Conservation (phyloP, 2,797 vertebrate genomes). For the Danio aesculapii region DNA sequence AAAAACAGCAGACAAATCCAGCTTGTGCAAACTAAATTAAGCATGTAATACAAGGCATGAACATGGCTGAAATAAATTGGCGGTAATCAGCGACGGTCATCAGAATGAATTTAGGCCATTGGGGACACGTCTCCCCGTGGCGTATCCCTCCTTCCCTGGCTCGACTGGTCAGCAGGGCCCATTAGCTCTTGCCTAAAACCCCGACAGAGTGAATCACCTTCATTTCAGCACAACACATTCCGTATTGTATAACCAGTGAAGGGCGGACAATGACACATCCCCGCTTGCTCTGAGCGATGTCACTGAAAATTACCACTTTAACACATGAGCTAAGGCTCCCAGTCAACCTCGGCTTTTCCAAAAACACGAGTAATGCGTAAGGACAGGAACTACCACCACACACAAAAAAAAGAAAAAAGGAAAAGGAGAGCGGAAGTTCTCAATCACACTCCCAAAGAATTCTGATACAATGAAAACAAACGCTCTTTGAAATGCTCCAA, state of each 20-base stretch:
- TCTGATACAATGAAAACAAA: slow-evolving; percentile 11
- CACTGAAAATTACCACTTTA: slow-evolving; percentile 75
- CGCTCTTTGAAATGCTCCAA: background rate
- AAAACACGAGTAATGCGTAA: slow-evolving; percentile 69
- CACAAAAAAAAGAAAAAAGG: slow-evolving; percentile 33
- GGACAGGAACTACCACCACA: slow-evolving; percentile 64
- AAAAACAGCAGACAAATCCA: slow-evolving; percentile 20
- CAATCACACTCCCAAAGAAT: slow-evolving; percentile 7
- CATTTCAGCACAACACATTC: slow-evolving; percentile 60
- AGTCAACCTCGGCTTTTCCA: slow-evolving; percentile 69
- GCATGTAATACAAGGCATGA: slow-evolving; percentile 11
- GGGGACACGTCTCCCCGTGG: slow-evolving; percentile 7
- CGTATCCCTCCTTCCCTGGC: slow-evolving; percentile 3
- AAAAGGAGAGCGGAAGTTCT: slow-evolving; percentile 30
- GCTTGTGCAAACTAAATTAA: slow-evolving; percentile 26
- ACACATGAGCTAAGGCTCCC: slow-evolving; percentile 67
- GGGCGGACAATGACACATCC: slow-evolving; percentile 75
- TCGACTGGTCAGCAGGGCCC: slow-evolving; percentile 18
- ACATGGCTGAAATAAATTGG: slow-evolving; percentile 11
- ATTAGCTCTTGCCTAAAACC: slow-evolving; percentile 47
- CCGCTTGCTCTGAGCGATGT: slow-evolving; percentile 71
- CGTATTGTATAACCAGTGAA: slow-evolving; percentile 62
- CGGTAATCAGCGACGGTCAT: slow-evolving; percentile 10
- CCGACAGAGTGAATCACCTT: slow-evolving; percentile 56
- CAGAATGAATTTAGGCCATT: slow-evolving; percentile 11